These are phyloP conservation scores for Eumacrocentrus americanus DNA, from an alignment of 2,888 invertebrate species.

Conservation along the genomic window DNA sequence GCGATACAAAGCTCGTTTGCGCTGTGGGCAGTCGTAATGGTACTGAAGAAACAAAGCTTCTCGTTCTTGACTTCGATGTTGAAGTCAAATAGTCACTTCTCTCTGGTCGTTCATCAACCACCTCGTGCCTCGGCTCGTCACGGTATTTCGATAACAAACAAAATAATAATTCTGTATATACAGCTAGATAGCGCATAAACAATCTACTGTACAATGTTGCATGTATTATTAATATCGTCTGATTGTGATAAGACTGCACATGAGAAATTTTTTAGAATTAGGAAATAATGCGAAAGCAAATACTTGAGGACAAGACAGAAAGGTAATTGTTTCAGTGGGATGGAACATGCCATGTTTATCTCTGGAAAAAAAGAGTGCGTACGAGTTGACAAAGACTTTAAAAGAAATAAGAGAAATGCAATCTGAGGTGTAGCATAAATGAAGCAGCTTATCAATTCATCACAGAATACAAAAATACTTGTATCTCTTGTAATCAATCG, in stretches of 20 bases:
- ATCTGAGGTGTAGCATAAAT: too few relatives aligned
- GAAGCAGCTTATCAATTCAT: too few relatives aligned
- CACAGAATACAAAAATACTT: too few relatives aligned
- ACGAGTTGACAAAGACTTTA: too few relatives aligned
- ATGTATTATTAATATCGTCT: constrained; percentile 52
- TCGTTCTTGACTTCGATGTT: constrained; percentile 96
- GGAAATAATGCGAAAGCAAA: constrained; percentile 16
- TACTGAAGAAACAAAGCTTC: constrained; percentile 97
- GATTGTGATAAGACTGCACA: constrained; percentile 60
- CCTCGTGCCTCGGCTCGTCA: constrained; percentile 26
- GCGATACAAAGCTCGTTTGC: constrained; percentile 95
- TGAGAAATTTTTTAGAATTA: constrained; percentile 39
- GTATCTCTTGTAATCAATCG: too few relatives aligned
- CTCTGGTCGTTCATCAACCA: constrained; percentile 21
- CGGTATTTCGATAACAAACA: constrained; percentile 12
- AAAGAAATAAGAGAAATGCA: too few relatives aligned
- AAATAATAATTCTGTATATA: constrained; percentile 51
- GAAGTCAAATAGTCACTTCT: constrained; percentile 63
- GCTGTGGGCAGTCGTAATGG: constrained; percentile 99
- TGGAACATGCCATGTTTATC: too few relatives aligned
- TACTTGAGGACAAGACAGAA: constrained; percentile 24
- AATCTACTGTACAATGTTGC: constrained; percentile 59
- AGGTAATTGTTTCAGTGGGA: not conserved
- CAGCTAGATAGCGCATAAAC: constrained; percentile 47
- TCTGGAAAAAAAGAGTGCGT: too few relatives aligned